These are phyloP conservation scores for Megaceryle torquata DNA, from an alignment of 2,113 vertebrate genomes.

Conservation along the genomic window DNA sequence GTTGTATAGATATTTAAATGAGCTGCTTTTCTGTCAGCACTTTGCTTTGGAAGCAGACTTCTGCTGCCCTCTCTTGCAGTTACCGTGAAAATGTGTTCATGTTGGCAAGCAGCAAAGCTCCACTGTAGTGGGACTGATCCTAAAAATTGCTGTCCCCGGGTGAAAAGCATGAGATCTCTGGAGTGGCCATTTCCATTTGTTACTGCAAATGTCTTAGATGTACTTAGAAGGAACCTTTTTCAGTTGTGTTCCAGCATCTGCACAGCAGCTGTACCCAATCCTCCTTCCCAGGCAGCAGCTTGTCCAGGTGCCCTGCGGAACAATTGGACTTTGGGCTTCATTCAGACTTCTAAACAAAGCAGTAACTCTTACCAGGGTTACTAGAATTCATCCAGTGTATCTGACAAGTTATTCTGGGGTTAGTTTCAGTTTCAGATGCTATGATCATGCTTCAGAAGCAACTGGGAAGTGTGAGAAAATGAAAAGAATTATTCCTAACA, in stretches of 20 bases:
- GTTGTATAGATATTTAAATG: not conserved
- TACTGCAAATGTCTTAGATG: not conserved
- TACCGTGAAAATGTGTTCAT: not conserved
- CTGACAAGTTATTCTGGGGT: not conserved
- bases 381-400: not conserved
- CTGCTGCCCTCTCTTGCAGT: constrained; percentile 46
- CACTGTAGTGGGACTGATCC: not conserved
- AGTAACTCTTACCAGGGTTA: not conserved
- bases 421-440: not conserved
- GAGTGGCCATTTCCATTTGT: not conserved
- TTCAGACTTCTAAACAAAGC: not conserved
- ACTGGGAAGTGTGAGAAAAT: not conserved
- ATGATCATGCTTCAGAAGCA: not conserved
- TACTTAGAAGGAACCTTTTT: not conserved
- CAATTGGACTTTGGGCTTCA: not conserved
- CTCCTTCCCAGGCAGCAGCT: not conserved
- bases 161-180: not conserved
- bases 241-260: not conserved
- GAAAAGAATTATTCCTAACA: not conserved
- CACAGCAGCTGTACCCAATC: fast-evolving
- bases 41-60: not conserved
- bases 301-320: not conserved
- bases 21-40: not conserved
- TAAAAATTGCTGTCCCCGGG: not conserved
- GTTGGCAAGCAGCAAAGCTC: not conserved